Evolutionary conservation across 2,113 vertebrate genomes (phyloP), one percentile per base, ranked within the genome.

Genomic region (Bubalus kerabau): DNA sequence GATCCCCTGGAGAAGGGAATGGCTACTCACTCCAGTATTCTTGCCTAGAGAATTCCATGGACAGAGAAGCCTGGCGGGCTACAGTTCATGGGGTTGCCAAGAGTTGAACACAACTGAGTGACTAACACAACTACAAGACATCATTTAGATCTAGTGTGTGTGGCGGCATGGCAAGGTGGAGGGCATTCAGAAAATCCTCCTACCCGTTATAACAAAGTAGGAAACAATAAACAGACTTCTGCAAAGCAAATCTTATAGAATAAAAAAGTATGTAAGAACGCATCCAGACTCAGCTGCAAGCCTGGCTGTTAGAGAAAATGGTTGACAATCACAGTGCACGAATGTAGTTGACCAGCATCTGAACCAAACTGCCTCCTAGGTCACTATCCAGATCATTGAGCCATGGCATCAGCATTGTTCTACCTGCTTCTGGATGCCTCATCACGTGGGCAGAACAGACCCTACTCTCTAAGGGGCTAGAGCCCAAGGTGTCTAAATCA

Each of bases 341-440:
- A 10, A 81, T 94, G 59, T 76, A 57, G 85, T 92, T 84, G 57
- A 85, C 85, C 46, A 97, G 57, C 21, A 40, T 90, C 52, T 80
- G 46, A 94, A 57, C 26, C 32, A 57, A 96, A 74, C 28, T 90
- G 52, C 81, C 26, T 87, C 12, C n/a, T 59, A 10, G 19, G 3
- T 54, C 74, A 62, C 30, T 19, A 6, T 48, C 4, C 54, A 78
- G 46, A 64, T 48, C 32, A 32, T 13, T 59, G 36, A 90, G 19
- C 15, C 30, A 5, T 5, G 23, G 0, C 60, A 24, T 24, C n/a
- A 81, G 3, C 7, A 17, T 71, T 26, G 0, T 12, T 83, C 85
- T 87, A 26, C 40, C 11, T 91, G 64, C 14, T 52, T 92, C 84
- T 84, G 16, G 24, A 32, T 48, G 24, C 59, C 43, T 60, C 21